These are phyloP conservation scores for Cotesia typhae DNA, from an alignment of 1,140 invertebrate genomes.

Conservation along the genomic window DNA sequence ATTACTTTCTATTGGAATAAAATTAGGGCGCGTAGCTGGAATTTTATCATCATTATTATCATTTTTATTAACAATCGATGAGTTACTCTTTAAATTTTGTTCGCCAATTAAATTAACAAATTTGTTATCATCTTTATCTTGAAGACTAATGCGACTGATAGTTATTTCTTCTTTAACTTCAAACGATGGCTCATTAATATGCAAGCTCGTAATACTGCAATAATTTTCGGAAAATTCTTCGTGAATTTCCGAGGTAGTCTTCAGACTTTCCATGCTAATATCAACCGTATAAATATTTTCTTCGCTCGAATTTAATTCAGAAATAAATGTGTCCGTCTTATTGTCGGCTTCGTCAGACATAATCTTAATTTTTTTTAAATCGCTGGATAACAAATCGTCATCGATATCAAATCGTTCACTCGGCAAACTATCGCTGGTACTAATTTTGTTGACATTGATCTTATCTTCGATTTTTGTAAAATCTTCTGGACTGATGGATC, in stretches of 20 bases:
- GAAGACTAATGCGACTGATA: not conserved
- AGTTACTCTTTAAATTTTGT: not conserved
- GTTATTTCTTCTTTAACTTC: not conserved
- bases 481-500: not conserved
- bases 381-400: constrained; percentile 22
- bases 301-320: not conserved
- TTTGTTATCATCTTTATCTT: not conserved
- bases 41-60: not conserved
- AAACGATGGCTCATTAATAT: not conserved
- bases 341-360: constrained; percentile 6
- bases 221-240: not conserved
- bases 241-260: not conserved
- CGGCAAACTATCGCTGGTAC: no score
- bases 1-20: not conserved
- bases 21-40: not conserved
- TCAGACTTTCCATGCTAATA: not conserved
- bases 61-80: not conserved
- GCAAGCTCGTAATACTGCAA: not conserved
- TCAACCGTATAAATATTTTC: constrained; percentile 9
- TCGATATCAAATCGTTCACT: constrained; percentile 22
- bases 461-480: not conserved
- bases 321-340: not conserved
- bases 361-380: constrained; percentile 31
- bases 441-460: no score
- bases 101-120: not conserved